phyloP scores from a whole-genome alignment of 2,797 vertebrate species.

The Huso huso region DNA sequence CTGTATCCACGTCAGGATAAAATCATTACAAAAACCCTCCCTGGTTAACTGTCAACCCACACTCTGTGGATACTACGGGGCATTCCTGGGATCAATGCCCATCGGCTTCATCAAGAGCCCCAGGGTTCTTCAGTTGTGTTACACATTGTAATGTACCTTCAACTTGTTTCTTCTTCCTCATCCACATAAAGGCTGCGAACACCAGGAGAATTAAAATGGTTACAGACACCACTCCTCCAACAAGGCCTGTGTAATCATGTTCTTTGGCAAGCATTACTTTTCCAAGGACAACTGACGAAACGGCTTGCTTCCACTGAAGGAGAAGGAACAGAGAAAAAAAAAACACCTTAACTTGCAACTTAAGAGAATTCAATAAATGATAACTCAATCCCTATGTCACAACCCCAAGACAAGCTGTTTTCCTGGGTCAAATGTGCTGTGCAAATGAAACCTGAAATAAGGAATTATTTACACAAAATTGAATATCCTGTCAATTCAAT shows the following conservation, averaged over 20 bases:
- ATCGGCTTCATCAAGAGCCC: too few relatives aligned
- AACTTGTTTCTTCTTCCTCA: constrained; percentile 80
- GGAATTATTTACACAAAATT: constrained; percentile 8
- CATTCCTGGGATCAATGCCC: too few relatives aligned
- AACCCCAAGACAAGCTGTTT: neutral
- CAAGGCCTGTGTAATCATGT: constrained; percentile 74
- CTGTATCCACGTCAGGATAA: too few relatives aligned
- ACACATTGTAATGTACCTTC: constrained; percentile 61
- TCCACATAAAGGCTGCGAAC: constrained; percentile 70
- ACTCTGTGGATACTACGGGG: too few relatives aligned
- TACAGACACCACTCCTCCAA: constrained; percentile 68
- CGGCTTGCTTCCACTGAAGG: constrained; percentile 84
- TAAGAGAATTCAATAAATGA: constrained; percentile 8
- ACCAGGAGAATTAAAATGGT: constrained; percentile 64
- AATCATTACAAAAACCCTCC: too few relatives aligned
- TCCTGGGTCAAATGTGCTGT: constrained; percentile 2
- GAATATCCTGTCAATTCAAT: constrained; percentile 2
- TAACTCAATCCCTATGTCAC: neutral
- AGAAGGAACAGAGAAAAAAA: constrained; percentile 20
- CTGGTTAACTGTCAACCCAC: too few relatives aligned
- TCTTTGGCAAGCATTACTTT: constrained; percentile 79
- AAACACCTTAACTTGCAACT: constrained; percentile 19
- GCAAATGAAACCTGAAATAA: constrained; percentile 4
- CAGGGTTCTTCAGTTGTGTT: too few relatives aligned
- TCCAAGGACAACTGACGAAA: constrained; percentile 76